Conservation (phyloP, 2,888 invertebrate genomes). For the Drosophila kanekoi region DNA sequence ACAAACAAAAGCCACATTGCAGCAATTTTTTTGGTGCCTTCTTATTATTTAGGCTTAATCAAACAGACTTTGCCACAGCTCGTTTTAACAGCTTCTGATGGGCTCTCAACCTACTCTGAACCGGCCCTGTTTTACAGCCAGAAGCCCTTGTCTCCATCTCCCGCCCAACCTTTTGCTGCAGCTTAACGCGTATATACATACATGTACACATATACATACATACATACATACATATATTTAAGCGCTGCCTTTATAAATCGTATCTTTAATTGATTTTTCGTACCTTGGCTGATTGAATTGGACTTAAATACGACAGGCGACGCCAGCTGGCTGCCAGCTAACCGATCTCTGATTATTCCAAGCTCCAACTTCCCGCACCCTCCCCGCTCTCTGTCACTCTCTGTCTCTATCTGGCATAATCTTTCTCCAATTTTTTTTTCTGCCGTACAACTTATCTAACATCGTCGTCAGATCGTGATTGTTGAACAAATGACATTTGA, state of each 20-base stretch:
- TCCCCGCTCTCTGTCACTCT: not conserved
- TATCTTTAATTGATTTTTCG: conserved; percentile 66
- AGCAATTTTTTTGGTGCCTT: not conserved
- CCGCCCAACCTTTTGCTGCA: not conserved
- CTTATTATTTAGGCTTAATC: not conserved
- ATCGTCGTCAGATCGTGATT: conserved; percentile 72
- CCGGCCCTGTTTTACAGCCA: not conserved
- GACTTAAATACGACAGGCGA: conserved; percentile 53
- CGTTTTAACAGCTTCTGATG: not conserved
- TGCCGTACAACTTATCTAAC: conserved; percentile 66
- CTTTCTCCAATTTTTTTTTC: conserved; percentile 8
- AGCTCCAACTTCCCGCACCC: too few relatives aligned
- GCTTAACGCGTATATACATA: conserved; percentile 21
- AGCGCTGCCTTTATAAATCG: conserved; percentile 32
- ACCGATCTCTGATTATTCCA: conserved; percentile 23
- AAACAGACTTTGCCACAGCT: not conserved
- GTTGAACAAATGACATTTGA: conserved; percentile 78
- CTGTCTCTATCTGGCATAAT: not conserved
- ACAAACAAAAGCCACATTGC: too few relatives aligned
- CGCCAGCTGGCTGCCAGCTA: conserved; percentile 52
- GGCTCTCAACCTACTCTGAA: not conserved
- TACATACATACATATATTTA: conserved; percentile 21
- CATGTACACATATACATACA: conserved; percentile 7
- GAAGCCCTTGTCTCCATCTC: not conserved
- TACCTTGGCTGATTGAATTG: conserved; percentile 70